A percentile compares a stretch with the other conserved stretches of the same genome.
Evolutionary conservation across 2,113 vertebrate genomes (phyloP).

Genomic region (Peucedramus taeniatus): DNA sequence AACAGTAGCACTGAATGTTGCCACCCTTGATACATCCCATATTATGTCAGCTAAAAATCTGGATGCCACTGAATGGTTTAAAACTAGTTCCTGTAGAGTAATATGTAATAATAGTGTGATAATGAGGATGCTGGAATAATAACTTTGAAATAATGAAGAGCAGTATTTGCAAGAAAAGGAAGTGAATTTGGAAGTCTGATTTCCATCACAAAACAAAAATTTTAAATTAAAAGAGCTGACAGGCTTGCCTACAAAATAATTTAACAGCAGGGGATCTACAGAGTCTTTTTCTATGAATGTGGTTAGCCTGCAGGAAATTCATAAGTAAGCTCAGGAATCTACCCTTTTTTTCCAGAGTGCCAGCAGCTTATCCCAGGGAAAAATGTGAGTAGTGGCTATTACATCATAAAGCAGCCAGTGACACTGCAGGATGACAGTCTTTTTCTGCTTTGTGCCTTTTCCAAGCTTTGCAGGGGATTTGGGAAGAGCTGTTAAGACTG

Average conservation of each 20-base stretch:
- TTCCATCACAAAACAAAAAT: neutral
- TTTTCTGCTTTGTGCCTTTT: neutral
- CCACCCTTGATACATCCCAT: neutral
- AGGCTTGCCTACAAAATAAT: neutral
- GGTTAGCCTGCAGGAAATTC: neutral
- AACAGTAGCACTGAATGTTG: neutral
- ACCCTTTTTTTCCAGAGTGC: neutral
- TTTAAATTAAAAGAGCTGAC: neutral
- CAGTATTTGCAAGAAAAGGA: neutral
- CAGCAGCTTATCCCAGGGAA: neutral
- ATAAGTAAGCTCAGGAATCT: neutral
- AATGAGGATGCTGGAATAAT: neutral
- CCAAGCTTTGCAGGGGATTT: neutral
- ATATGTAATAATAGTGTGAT: neutral
- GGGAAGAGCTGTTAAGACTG: neutral
- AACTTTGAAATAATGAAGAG: neutral
- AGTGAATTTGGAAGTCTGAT: neutral
- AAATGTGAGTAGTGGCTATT: neutral
- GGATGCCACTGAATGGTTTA: neutral
- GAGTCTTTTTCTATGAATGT: neutral
- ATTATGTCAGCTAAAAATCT: neutral
- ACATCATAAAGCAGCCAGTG: neutral
- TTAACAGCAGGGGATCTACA: neutral
- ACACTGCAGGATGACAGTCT: neutral
- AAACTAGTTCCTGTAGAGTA: neutral